phyloP scores from a whole-genome alignment of 2,888 invertebrate genomes.

The Mythimna loreyi region DNA sequence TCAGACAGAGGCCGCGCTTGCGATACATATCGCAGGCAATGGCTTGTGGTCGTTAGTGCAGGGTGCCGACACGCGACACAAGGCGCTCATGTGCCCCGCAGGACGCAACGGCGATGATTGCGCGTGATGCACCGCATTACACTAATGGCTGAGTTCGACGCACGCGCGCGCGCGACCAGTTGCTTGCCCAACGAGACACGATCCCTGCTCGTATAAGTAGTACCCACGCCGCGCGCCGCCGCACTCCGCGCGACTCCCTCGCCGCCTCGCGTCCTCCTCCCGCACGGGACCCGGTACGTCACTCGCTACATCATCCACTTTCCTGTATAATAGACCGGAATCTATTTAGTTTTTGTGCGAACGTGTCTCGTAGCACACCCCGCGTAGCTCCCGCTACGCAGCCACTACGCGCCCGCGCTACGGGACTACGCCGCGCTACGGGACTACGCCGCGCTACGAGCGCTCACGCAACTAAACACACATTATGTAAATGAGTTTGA shows the following conservation, averaged over 20 bases:
- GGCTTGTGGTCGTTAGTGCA: not conserved
- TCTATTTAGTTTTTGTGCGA: not conserved
- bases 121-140: conserved; percentile 34
- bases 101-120: conserved; percentile 24
- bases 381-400: conserved; percentile 31
- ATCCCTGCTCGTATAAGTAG: conserved; percentile 28
- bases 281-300: conserved; percentile 35
- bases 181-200: conserved; percentile 32
- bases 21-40: conserved; percentile 1
- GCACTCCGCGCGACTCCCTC: conserved; percentile 15
- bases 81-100: conserved; percentile 1
- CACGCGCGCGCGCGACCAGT: conserved; percentile 19
- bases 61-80: not conserved
- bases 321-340: not conserved
- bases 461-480: conserved; percentile 14
- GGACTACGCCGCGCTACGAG: not conserved
- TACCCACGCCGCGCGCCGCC: not conserved
- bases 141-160: conserved; percentile 20
- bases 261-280: conserved; percentile 1
- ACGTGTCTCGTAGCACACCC: conserved; percentile 15
- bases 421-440: conserved; percentile 9
- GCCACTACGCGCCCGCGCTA: conserved; percentile 5
- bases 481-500: conserved; percentile 41
- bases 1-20: not conserved
- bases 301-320: not conserved